These are phyloP conservation scores for Alosa sapidissima DNA, from an alignment of 2,797 vertebrate genomes.

Conservation along the genomic window DNA sequence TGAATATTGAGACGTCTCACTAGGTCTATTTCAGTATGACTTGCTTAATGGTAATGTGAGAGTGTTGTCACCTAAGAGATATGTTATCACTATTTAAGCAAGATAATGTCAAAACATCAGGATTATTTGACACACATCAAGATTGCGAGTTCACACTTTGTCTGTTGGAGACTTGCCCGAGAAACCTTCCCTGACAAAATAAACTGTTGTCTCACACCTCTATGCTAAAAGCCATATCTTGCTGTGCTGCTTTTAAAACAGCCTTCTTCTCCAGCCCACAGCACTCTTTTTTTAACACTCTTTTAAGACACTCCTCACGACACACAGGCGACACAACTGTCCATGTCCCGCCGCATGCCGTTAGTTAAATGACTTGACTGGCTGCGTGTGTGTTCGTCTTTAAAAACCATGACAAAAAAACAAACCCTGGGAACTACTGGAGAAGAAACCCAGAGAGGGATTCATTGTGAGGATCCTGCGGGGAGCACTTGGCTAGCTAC, in stretches of 20 bases:
- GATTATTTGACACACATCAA: not conserved
- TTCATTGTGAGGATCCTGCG: not conserved
- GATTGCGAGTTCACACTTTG: not conserved
- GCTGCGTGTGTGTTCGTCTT: constrained; percentile 6
- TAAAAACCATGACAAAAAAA: not conserved
- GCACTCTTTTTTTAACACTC: not conserved
- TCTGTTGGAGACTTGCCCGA: not conserved
- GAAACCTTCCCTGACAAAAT: not conserved
- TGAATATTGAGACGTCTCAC: not conserved
- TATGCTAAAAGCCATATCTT: not conserved
- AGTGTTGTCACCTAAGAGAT: not conserved
- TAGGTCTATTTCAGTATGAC: not conserved
- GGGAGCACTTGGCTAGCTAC: not conserved
- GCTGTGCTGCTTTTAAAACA: not conserved
- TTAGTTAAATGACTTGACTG: not conserved
- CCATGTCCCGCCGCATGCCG: not conserved
- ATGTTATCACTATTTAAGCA: not conserved
- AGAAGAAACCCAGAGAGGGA: not conserved
- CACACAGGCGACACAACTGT: not conserved
- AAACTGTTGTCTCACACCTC: not conserved
- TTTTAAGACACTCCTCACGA: not conserved
- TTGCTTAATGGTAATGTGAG: too few species aligned
- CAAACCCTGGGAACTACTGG: not conserved
- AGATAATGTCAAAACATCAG: not conserved
- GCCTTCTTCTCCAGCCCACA: not conserved